Base-by-base conservation (phyloP, 1,140 invertebrate species). In the Metopolophium dirhodum region DNA sequence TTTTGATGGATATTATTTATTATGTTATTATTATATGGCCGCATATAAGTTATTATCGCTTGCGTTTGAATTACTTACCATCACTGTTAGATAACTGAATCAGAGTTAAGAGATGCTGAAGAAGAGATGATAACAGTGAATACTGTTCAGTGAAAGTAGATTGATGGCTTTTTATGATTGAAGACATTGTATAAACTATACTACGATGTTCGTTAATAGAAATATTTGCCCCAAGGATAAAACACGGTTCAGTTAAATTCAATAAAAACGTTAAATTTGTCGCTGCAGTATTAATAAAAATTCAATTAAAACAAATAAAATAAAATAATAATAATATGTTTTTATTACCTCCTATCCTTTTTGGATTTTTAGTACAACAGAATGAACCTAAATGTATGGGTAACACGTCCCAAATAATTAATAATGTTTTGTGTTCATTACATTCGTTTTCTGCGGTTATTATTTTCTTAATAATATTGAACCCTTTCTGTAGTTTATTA, bases 331-430 rank as follows among this genome's bases (percentile, higher is more conserved):
- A 68, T 26, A 45, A 68, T 51, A 49, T 91, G 1, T 41, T n/a
- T 45, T 30, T 90, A 90, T 90, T 45, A 93, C 91, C n/a, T 93
- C 91, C 82, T 93, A 93, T 57, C 45, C 23, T 23, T 45, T 82
- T 82, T n/a, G 35, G 7, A 85, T 93, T 41, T 86, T 93, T 30
- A 41, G 8, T 68, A 93, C 91, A 93, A 22, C 91, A 93, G 35
- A 93, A 93, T 37, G 51, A 93, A 85, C 91, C 77, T 57, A 93
- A 93, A 86, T 26, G 8, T n/a, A 37, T 93, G 8, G 91, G 91
- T 54, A 93, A 93, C 47, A 93, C 41, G 2, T 93, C 82, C 91
- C 91, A 93, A 54, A 93, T 85, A 57, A 86, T 85, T 45, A 86
- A 30, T 86, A 93, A 54, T 41, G 91, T 93, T 54, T 57, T 54